These are phyloP conservation scores for Thalassarche chlororhynchos DNA, from an alignment of 2,113 vertebrate genomes.

Conservation along the genomic window DNA sequence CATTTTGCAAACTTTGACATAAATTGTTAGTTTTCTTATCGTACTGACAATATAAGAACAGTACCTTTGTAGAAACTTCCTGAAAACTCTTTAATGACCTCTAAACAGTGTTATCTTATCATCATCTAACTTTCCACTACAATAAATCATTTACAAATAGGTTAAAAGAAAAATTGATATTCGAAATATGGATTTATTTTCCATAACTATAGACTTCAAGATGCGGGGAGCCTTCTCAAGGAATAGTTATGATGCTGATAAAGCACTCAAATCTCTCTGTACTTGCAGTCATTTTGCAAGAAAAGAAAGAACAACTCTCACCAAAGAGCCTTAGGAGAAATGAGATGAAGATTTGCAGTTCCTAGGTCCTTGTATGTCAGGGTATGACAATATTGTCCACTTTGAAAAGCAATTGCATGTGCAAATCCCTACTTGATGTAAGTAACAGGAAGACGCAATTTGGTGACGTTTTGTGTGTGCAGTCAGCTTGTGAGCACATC, in stretches of 20 bases:
- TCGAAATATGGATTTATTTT: constrained; percentile 77
- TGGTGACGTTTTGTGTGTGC: background rate
- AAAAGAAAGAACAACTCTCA: constrained; percentile 27
- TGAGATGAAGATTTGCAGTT: background rate
- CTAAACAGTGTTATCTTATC: constrained; percentile 84
- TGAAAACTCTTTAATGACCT: constrained; percentile 83
- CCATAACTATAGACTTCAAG: constrained; percentile 62
- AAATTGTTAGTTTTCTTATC: constrained; percentile 83
- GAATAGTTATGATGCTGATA: constrained; percentile 55
- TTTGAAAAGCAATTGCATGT: background rate
- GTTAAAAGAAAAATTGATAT: constrained; percentile 74
- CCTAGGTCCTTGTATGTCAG: background rate
- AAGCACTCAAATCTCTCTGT: constrained; percentile 37
- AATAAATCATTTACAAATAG: constrained; percentile 84
- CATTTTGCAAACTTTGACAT: constrained; percentile 84
- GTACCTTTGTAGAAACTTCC: constrained; percentile 77
- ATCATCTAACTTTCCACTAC: constrained; percentile 74
- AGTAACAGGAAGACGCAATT: background rate
- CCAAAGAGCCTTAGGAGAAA: background rate
- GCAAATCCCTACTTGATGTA: background rate
- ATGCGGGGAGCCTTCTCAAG: constrained; percentile 28
- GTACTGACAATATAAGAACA: constrained; percentile 70
- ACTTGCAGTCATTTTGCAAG: background rate
- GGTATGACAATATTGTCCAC: background rate
- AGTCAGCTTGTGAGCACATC: background rate